Evolutionary conservation across 2,888 invertebrate species (phyloP).

Genomic region (Polymixis lichenea): DNA sequence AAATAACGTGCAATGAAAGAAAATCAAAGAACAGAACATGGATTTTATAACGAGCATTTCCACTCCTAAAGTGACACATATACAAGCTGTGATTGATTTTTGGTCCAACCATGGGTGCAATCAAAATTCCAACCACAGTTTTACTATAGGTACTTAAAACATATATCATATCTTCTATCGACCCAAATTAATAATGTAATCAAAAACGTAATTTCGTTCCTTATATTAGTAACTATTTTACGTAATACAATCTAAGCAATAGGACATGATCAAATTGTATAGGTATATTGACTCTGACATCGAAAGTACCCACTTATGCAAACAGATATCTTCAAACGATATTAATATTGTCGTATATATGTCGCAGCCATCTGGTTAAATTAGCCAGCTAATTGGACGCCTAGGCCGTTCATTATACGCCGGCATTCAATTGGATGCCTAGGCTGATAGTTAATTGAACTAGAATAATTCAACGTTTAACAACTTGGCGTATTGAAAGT

Average conservation of each 20-base stretch:
- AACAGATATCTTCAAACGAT: conserved; percentile 22
- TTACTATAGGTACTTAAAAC: not conserved
- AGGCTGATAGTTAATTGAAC: no score
- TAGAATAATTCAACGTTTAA: no score
- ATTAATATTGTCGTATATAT: conserved; percentile 24
- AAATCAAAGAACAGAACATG: not conserved
- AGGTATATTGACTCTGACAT: conserved; percentile 26
- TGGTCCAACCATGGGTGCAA: no score
- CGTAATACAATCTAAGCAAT: conserved; percentile 9
- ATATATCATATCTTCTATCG: not conserved
- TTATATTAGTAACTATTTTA: conserved; percentile 17
- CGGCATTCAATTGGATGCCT: no score
- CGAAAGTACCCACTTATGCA: conserved; percentile 10
- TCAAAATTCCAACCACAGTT: not conserved
- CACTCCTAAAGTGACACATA: not conserved
- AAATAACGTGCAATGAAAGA: not conserved
- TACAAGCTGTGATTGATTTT: not conserved
- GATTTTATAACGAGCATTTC: no score
- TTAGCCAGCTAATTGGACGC: no score
- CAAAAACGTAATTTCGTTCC: not conserved
- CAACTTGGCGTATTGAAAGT: no score
- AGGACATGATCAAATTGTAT: conserved; percentile 17
- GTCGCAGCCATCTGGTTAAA: no score
- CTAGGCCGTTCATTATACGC: no score
- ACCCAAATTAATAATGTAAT: conserved; percentile 13